A percentile compares a stretch with the other conserved stretches of the same genome.
These are phyloP conservation scores for Drosophila suboccidentalis DNA, from an alignment of 2,888 invertebrate genomes.

Conservation along the genomic window DNA sequence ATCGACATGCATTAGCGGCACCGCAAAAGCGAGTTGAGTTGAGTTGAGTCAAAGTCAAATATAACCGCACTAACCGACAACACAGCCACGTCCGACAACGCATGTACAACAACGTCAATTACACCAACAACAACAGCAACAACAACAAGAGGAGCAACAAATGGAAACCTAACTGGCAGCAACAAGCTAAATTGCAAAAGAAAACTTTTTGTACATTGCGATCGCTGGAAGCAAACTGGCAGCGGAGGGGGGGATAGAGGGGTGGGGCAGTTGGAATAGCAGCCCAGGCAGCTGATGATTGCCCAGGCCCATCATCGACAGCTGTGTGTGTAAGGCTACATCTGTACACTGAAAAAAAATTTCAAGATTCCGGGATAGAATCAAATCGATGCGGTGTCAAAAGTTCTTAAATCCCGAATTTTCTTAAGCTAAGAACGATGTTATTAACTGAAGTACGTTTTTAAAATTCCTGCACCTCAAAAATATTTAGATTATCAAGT, in stretches of 20 bases:
- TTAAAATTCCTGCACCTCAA: too few relatives aligned
- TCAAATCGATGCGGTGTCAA: too few relatives aligned
- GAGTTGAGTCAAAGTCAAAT: slow-evolving; percentile 70
- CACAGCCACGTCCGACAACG: slow-evolving; percentile 65
- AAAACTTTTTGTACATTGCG: slow-evolving; percentile 73
- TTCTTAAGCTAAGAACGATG: too few relatives aligned
- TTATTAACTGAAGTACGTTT: too few relatives aligned
- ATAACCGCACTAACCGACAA: slow-evolving; percentile 62
- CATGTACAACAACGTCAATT: slow-evolving; percentile 59
- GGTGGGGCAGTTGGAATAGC: slow-evolving; percentile 8
- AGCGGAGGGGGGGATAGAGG: background rate
- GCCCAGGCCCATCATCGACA: slow-evolving; percentile 54
- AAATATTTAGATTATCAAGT: too few relatives aligned
- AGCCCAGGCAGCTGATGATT: slow-evolving; percentile 54
- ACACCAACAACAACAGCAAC: slow-evolving; percentile 42
- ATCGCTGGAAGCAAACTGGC: slow-evolving; percentile 9
- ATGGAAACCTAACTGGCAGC: slow-evolving; percentile 52
- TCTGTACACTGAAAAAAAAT: background rate
- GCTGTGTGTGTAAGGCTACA: slow-evolving; percentile 2
- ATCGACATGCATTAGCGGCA: slow-evolving; percentile 78
- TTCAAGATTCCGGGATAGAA: too few relatives aligned
- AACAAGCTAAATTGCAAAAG: slow-evolving; percentile 78
- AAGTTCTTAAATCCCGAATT: too few relatives aligned
- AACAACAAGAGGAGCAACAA: slow-evolving; percentile 35
- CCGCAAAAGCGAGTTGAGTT: slow-evolving; percentile 61